phyloP scores from a whole-genome alignment of 2,888 invertebrate species.

The Scaptomyza tumidula region DNA sequence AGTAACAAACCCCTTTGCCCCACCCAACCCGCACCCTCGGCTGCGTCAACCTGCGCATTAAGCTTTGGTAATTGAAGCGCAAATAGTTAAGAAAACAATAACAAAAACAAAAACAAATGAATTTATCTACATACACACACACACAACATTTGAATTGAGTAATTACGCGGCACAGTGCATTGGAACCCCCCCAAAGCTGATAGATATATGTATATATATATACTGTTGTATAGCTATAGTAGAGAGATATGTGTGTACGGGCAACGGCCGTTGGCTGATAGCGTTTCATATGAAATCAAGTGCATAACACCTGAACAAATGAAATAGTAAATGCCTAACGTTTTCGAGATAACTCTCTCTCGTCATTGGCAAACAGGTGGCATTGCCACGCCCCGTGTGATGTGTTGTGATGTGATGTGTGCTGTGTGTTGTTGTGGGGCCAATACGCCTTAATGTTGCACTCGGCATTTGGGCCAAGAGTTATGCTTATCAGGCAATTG shows the following conservation, averaged over 20 bases:
- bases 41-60: conserved; percentile 34
- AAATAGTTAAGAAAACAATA: conserved; percentile 25
- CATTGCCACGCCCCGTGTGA: too few species aligned
- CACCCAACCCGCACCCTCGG: too few species aligned
- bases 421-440: too few species aligned
- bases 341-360: conserved; percentile 10
- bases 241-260: conserved; percentile 12
- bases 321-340: conserved; percentile 63
- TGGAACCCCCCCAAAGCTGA: conserved; percentile 27
- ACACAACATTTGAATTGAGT: conserved; percentile 55
- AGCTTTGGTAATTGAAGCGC: conserved; percentile 61
- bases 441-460: conserved; percentile 53
- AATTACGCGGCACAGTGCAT: conserved; percentile 57
- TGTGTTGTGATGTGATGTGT: too few species aligned
- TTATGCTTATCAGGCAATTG: conserved; percentile 8
- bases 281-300: conserved; percentile 70
- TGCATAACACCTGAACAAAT: conserved; percentile 83
- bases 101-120: conserved; percentile 20
- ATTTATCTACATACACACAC: conserved; percentile 24
- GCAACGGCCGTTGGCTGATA: conserved; percentile 68
- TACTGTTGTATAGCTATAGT: background rate
- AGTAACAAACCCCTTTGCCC: background rate
- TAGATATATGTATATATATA: background rate
- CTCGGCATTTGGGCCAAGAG: conserved; percentile 66
- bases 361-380: too few species aligned